Evolutionary conservation across 2,888 invertebrate genomes (phyloP).

Genomic region (Buathra laborator): DNA sequence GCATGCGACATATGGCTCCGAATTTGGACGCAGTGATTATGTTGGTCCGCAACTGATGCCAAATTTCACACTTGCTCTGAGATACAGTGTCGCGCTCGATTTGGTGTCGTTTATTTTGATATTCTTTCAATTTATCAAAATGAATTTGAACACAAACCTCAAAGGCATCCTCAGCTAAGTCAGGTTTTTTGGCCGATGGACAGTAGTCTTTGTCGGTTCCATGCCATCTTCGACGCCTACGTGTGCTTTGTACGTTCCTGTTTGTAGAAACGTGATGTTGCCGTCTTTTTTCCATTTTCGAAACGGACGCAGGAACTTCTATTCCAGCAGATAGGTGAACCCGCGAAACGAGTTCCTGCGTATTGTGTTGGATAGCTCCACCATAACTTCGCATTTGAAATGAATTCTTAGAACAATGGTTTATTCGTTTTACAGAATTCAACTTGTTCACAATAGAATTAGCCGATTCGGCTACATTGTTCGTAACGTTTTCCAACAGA

Average conservation of each 20-base stretch:
- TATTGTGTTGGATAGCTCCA: constrained; percentile 70
- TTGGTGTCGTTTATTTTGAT: constrained; percentile 18
- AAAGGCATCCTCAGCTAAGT: not conserved
- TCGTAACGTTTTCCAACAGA: constrained; percentile 64
- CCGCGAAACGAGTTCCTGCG: constrained; percentile 65
- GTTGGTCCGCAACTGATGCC: constrained; percentile 42
- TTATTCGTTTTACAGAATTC: constrained; percentile 72
- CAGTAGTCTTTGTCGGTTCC: not conserved
- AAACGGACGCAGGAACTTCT: constrained; percentile 3
- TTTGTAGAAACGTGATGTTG: not conserved
- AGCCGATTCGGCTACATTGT: constrained; percentile 66
- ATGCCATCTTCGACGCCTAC: not conserved
- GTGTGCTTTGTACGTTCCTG: not conserved
- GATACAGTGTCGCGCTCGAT: constrained; percentile 42
- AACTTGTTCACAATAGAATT: constrained; percentile 49
- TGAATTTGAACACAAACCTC: not conserved
- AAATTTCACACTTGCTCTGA: constrained; percentile 10
- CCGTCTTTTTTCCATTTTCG: constrained; percentile 28
- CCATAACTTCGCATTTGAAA: constrained; percentile 76
- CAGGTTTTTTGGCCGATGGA: not conserved
- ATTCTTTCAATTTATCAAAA: not conserved
- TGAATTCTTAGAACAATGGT: constrained; percentile 72
- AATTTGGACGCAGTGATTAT: constrained; percentile 69
- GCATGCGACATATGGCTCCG: constrained; percentile 62
- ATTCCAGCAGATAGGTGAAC: not conserved